Evolutionary conservation across 2,113 vertebrate genomes (phyloP), one percentile per base, ranked within the genome.

Genomic region (Elephas maximus): DNA sequence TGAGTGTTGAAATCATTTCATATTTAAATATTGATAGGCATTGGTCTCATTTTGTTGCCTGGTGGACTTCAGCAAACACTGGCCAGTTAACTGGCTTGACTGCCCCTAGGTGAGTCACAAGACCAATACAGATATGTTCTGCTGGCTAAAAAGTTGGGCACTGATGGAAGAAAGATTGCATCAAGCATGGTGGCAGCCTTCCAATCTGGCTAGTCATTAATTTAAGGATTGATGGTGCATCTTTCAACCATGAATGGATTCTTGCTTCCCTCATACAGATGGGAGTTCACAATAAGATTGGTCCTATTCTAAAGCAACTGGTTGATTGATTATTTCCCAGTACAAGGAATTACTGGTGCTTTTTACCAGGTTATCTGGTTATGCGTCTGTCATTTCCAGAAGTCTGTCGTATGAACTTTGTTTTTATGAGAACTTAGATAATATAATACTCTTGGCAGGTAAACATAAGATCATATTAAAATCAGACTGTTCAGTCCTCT

Each of bases 341-440:
- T 73, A 88, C 60, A 30, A 96, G 44, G 9, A 92, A 85, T 93
- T 62, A 91, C 62, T 48, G 28, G n/a, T 76, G n/a, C 20, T 93
- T 93, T 88, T 12, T 51, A 45, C 57, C 41, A 88, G 44, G 21
- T 81, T 67, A 82, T 51, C 45, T 92, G 67, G 48, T 69, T 93
- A 86, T 63, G 21, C n/a, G 78, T 80, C 73, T 88, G 28, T 63
- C 62, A 45, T 79, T 79, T 51, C 53, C 77, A 30, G 17, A 79
- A 26, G 20, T 33, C 26, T 53, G 17, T 81, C 69, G 21, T 28
- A 63, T 65, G 62, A 24, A 88, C 48, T 53, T 82, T 51, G 14
- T 81, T 80, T 94, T 63, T 33, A 77, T 81, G 37, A 95, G 78
- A 65, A 62, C 79, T 93, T 88, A 93, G 89, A 82, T 85, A 83